Evolutionary conservation across 2,888 invertebrate genomes (phyloP).

Genomic region (Esperia sulphurella): DNA sequence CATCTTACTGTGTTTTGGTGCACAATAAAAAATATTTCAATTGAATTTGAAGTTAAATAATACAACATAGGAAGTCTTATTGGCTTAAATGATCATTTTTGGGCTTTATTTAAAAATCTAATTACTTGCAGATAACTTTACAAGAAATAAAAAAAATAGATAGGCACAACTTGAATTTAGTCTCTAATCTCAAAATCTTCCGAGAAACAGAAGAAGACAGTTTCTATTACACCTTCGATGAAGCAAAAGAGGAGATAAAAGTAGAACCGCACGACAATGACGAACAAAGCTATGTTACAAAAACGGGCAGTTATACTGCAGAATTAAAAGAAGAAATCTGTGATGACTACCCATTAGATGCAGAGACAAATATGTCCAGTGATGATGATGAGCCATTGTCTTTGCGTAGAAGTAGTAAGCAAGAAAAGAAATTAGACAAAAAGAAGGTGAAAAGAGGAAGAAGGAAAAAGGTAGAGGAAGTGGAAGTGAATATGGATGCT

Average conservation of each 20-base stretch:
- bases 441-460: slow-evolving; percentile 25
- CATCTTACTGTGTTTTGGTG: too few species aligned
- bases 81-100: too few species aligned
- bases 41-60: too few species aligned
- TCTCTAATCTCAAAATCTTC: slow-evolving; percentile 25
- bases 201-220: slow-evolving; percentile 13
- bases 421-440: slow-evolving; percentile 33
- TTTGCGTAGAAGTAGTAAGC: slow-evolving; percentile 39
- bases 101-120: background rate
- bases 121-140: slow-evolving; percentile 32
- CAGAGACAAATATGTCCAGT: slow-evolving; percentile 24
- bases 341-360: slow-evolving; percentile 21
- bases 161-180: slow-evolving; percentile 28
- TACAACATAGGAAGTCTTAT: too few species aligned
- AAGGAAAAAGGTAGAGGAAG: slow-evolving; percentile 21
- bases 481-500: slow-evolving; percentile 8
- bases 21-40: too few species aligned
- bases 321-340: slow-evolving; percentile 42
- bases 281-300: background rate
- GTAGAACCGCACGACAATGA: slow-evolving; percentile 26
- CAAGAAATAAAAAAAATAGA: slow-evolving; percentile 35
- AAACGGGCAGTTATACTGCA: too few species aligned
- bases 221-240: slow-evolving; percentile 11
- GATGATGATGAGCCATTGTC: slow-evolving; percentile 58
- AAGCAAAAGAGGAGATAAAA: slow-evolving; percentile 24